Evolutionary conservation across 2,797 vertebrate genomes (phyloP).

Genomic region (Antennarius maculatus): DNA sequence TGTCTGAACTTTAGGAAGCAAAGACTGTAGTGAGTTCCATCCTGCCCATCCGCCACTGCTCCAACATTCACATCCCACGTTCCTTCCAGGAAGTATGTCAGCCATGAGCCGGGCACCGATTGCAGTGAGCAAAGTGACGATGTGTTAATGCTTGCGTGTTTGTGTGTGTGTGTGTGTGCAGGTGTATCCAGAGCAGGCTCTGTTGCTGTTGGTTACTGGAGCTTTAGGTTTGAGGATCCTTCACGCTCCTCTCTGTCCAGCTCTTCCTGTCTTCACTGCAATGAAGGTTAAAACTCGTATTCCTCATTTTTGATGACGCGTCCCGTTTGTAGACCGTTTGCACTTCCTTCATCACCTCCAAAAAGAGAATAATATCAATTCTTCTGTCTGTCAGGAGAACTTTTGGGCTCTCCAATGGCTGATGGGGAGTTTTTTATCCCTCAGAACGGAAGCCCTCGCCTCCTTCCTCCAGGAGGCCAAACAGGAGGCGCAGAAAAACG

Average conservation of each 20-base stretch:
- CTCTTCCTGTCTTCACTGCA: slow-evolving; percentile 55
- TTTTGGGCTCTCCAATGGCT: slow-evolving; percentile 76
- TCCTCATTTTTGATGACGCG: neutral
- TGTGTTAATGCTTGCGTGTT: neutral
- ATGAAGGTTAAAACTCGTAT: slow-evolving; percentile 59
- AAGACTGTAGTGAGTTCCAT: slow-evolving; percentile 37
- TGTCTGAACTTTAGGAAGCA: slow-evolving; percentile 53
- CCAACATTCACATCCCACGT: slow-evolving; percentile 65
- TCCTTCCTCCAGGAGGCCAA: slow-evolving; percentile 44
- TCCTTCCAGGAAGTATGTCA: slow-evolving; percentile 61
- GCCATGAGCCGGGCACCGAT: neutral
- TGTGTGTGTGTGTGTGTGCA: slow-evolving; percentile 41
- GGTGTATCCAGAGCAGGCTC: slow-evolving; percentile 75
- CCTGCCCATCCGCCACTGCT: slow-evolving; percentile 32
- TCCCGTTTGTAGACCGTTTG: neutral
- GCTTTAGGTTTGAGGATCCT: slow-evolving; percentile 70
- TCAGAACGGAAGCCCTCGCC: slow-evolving; percentile 5
- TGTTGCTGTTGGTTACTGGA: slow-evolving; percentile 75
- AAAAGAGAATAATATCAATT: too few relatives aligned
- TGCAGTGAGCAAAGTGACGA: accelerated
- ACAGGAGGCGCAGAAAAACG: slow-evolving; percentile 41
- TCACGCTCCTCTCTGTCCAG: slow-evolving; percentile 43
- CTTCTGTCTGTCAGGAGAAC: slow-evolving; percentile 63
- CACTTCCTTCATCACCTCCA: too few relatives aligned
- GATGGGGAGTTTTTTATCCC: slow-evolving; percentile 48